Conservation (phyloP, 92 coral and sea anemone genomes). For the Parazoanthus atlanticus region DNA sequence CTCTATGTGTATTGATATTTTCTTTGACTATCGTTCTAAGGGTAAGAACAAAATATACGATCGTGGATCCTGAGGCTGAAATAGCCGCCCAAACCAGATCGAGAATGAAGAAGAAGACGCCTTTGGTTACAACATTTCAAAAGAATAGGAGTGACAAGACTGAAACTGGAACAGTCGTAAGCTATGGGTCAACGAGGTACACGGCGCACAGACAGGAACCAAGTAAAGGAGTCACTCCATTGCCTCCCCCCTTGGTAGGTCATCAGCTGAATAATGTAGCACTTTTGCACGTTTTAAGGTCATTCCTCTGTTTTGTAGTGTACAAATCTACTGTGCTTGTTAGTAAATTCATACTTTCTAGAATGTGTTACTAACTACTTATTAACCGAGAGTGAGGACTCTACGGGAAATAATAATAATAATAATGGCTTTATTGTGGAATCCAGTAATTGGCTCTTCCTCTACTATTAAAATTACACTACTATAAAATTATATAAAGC, state of each 20-base stretch:
- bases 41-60: constrained; percentile 81
- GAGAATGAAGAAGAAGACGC: constrained; percentile 17
- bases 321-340: too few species aligned
- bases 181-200: constrained; percentile 36
- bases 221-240: constrained; percentile 69
- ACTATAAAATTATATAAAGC: too few species aligned
- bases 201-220: constrained; percentile 15
- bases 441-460: too few species aligned
- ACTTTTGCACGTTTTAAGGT: background rate
- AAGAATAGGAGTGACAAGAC: constrained; percentile 9
- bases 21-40: constrained; percentile 38
- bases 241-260: constrained; percentile 97
- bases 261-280: background rate
- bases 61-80: constrained; percentile 76
- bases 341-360: too few species aligned
- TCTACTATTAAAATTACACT: too few species aligned
- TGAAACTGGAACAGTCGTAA: constrained; percentile 35
- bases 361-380: too few species aligned
- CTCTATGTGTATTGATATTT: background rate
- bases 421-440: too few species aligned
- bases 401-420: too few species aligned
- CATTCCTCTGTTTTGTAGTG: too few species aligned
- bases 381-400: too few species aligned
- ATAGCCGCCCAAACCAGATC: constrained; percentile 48
- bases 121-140: background rate